These are phyloP conservation scores for Paramisgurnus dabryanus DNA, from an alignment of 2,113 vertebrate species.

Conservation along the genomic window DNA sequence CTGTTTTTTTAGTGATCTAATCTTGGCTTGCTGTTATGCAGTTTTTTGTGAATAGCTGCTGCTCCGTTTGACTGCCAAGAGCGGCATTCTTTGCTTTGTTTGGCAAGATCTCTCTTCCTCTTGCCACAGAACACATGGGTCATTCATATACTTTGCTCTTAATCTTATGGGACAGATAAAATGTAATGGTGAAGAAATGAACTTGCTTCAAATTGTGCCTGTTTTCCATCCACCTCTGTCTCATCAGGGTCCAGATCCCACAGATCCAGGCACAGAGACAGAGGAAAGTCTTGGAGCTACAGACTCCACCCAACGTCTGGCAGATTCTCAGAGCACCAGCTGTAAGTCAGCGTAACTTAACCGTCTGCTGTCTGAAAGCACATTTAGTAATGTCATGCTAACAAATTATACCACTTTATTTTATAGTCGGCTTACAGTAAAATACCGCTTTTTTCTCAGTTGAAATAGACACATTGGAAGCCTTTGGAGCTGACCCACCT, in stretches of 20 bases:
- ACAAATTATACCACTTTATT: background rate
- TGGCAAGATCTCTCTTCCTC: background rate
- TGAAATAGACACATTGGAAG: constrained; percentile 78
- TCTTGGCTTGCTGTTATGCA: background rate
- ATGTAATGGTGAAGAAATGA: background rate
- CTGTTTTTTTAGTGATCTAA: background rate
- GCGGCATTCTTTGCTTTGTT: background rate
- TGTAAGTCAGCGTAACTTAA: constrained; percentile 72
- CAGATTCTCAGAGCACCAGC: constrained; percentile 86
- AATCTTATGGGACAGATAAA: background rate
- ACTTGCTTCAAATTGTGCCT: constrained; percentile 11
- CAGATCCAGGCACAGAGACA: constrained; percentile 91
- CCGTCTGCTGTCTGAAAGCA: background rate
- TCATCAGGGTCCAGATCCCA: constrained; percentile 85
- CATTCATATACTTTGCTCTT: background rate
- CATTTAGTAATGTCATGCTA: background rate
- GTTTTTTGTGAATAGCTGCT: background rate
- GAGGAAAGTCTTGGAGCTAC: constrained; percentile 91
- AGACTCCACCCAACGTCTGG: constrained; percentile 88
- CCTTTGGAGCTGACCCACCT: constrained; percentile 83
- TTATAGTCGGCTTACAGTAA: background rate
- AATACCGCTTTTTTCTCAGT: constrained; percentile 65
- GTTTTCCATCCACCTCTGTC: background rate
- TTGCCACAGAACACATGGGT: background rate
- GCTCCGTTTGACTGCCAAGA: background rate